These are phyloP conservation scores for Manacus vitellinus DNA, from an alignment of 2,113 vertebrate genomes.

Conservation along the genomic window DNA sequence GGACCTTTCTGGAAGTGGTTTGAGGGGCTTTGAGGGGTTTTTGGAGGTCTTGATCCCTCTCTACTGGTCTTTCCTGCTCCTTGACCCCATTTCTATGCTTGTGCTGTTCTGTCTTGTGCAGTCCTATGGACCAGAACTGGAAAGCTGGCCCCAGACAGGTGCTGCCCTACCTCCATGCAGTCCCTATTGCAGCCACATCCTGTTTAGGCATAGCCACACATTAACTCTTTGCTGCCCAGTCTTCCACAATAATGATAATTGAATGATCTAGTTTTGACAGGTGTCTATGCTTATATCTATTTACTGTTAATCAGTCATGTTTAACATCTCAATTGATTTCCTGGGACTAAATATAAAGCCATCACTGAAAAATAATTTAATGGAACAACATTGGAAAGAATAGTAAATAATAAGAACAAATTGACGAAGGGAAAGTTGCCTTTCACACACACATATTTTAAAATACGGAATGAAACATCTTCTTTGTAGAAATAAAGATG, in stretches of 20 bases:
- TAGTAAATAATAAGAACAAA: not conserved
- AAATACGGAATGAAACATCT: not conserved
- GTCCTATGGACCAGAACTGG: not conserved
- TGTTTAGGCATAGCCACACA: not conserved
- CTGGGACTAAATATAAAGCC: not conserved
- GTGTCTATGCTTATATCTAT: not conserved
- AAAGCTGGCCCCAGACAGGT: not conserved
- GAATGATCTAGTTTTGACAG: not conserved
- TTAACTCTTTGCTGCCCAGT: not conserved
- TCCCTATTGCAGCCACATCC: not conserved
- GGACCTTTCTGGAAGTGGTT: not conserved
- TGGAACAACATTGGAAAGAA: not conserved
- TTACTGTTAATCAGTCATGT: not conserved
- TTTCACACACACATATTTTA: not conserved
- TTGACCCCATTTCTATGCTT: rapidly evolving
- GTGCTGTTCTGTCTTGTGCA: not conserved
- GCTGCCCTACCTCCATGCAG: not conserved
- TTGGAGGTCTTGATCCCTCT: not conserved
- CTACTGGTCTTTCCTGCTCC: not conserved
- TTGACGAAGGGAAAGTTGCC: not conserved
- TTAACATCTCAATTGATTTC: not conserved
- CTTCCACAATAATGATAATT: not conserved
- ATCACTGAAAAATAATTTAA: not conserved
- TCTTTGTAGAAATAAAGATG: not conserved
- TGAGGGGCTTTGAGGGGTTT: not conserved